These are phyloP conservation scores for Dasypus novemcinctus DNA, from an alignment of 2,113 vertebrate species.

Conservation along the genomic window DNA sequence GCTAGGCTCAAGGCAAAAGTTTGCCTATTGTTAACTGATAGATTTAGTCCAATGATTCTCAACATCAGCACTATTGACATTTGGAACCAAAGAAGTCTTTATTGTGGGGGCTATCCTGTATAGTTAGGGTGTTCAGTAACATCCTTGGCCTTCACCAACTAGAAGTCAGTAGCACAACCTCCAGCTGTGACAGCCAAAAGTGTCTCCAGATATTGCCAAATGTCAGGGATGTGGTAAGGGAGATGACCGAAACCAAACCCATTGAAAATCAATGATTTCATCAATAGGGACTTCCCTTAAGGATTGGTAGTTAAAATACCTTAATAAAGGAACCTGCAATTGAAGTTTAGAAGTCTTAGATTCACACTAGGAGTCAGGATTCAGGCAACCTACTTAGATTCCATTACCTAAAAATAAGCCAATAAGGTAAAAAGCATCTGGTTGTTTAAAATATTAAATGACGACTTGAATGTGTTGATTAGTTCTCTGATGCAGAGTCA, in stretches of 20 bases:
- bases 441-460: background rate
- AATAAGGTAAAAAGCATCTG: background rate
- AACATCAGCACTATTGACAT: background rate
- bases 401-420: background rate
- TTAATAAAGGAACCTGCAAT: background rate
- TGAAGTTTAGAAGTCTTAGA: background rate
- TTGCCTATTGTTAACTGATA: background rate
- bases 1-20: background rate
- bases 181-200: background rate
- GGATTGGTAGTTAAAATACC: background rate
- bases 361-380: background rate
- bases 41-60: background rate
- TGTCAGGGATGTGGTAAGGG: background rate
- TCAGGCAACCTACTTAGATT: background rate
- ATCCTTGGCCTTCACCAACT: background rate
- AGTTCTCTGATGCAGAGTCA: background rate
- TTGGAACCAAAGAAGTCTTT: background rate
- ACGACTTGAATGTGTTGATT: background rate
- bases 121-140: background rate
- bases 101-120: background rate
- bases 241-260: background rate
- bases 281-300: background rate
- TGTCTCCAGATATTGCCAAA: background rate
- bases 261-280: background rate
- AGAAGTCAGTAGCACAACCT: background rate